phyloP scores from a whole-genome alignment of 2,797 vertebrate genomes.

The Sebastes umbrosus region DNA sequence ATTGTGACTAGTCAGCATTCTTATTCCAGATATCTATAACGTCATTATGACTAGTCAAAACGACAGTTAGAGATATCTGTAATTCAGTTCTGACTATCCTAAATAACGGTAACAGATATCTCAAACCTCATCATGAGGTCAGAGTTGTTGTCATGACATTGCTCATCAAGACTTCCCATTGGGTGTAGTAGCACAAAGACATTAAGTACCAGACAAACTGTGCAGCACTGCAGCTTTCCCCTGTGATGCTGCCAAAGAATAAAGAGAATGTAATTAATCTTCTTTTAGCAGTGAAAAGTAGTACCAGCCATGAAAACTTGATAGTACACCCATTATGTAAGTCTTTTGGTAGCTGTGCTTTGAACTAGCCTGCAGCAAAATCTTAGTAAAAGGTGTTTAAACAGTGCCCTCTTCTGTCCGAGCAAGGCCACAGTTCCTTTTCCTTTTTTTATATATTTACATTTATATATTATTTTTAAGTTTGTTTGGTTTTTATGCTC shows the following conservation, averaged over 20 bases:
- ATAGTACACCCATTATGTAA: not conserved
- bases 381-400: not conserved
- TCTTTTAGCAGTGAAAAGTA: not conserved
- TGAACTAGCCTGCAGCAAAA: not conserved
- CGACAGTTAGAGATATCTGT: no score
- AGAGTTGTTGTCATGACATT: no score
- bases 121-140: no score
- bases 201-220: conserved; percentile 20
- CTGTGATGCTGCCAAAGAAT: not conserved
- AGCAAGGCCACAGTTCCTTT: not conserved
- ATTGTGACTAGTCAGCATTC: no score
- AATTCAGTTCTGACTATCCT: no score
- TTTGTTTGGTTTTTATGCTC: not conserved
- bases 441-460: not conserved
- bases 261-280: not conserved
- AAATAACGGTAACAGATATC: no score
- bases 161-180: no score
- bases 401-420: conserved; percentile 49
- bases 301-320: not conserved
- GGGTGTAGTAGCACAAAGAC: not conserved
- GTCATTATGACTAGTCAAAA: no score
- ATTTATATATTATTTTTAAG: not conserved
- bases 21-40: no score
- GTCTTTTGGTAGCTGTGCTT: not conserved
- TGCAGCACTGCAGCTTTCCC: not conserved